phyloP scores from a whole-genome alignment of 1,140 invertebrate genomes.

The Anthonomus grandis region DNA sequence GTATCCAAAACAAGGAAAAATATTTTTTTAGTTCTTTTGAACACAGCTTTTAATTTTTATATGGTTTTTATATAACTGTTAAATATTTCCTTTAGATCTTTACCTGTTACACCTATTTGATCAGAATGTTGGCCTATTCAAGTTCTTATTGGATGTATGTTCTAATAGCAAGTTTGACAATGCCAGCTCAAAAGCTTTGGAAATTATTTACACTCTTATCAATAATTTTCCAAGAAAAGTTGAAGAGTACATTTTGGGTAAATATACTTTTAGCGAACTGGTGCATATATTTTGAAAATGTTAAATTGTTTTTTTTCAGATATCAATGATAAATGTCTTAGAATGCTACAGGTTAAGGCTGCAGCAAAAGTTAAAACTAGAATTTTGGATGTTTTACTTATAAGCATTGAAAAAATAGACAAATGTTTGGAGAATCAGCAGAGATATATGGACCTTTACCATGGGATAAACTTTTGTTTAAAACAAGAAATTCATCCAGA shows the following conservation, averaged over 20 bases:
- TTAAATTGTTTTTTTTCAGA: slow-evolving; percentile 13
- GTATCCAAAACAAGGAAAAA: not conserved
- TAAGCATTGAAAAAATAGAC: slow-evolving; percentile 32
- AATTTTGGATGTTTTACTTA: slow-evolving; percentile 26
- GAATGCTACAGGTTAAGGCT: slow-evolving; percentile 7
- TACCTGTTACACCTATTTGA: slow-evolving; percentile 35
- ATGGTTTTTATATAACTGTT: not conserved
- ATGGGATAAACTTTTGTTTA: slow-evolving; percentile 14
- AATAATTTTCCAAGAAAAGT: slow-evolving; percentile 35
- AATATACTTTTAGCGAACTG: slow-evolving; percentile 13
- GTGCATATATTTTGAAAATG: not conserved
- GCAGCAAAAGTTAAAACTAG: slow-evolving; percentile 33
- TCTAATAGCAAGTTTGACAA: slow-evolving; percentile 30
- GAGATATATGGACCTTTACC: slow-evolving; percentile 21
- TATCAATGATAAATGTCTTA: slow-evolving; percentile 23
- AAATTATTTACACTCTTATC: slow-evolving; percentile 34
- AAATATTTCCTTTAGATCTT: slow-evolving; percentile 30
- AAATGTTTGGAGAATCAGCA: slow-evolving; percentile 20
- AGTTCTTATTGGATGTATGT: slow-evolving; percentile 26
- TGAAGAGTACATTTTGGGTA: slow-evolving; percentile 27
- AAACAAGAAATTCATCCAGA: slow-evolving; percentile 16
- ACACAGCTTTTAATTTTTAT: no score
- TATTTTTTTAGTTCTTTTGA: no score
- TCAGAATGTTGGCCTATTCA: slow-evolving; percentile 27
- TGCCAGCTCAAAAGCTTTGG: slow-evolving; percentile 23